Evolutionary conservation across 2,888 invertebrate genomes (phyloP).

Genomic region (Cantharis nigra): DNA sequence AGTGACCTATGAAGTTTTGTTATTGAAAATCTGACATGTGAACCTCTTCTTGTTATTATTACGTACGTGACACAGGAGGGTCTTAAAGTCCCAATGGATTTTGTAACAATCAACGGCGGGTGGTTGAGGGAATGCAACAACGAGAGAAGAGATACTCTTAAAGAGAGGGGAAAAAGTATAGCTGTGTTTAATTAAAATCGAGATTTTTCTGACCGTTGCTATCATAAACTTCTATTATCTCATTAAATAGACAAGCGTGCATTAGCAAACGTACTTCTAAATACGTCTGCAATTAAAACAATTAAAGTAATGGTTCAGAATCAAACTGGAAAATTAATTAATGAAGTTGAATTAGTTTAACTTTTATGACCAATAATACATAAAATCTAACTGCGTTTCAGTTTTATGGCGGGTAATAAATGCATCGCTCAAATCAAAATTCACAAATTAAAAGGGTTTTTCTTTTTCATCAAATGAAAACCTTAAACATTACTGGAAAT

Average conservation of each 20-base stretch:
- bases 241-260: slow-evolving; percentile 16
- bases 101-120: slow-evolving; percentile 35
- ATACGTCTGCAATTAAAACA: background rate
- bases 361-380: background rate
- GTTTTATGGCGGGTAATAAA: background rate
- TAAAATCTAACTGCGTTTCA: background rate
- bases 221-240: slow-evolving; percentile 28
- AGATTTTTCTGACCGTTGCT: slow-evolving; percentile 29
- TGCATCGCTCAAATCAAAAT: slow-evolving; percentile 14
- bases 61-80: slow-evolving; percentile 34
- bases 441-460: slow-evolving; percentile 6
- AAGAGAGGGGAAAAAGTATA: slow-evolving; percentile 9
- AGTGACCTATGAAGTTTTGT: slow-evolving; percentile 11
- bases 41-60: slow-evolving; percentile 33
- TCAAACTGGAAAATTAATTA: background rate
- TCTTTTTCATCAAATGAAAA: slow-evolving; percentile 27
- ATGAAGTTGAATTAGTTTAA: background rate
- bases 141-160: slow-evolving; percentile 14
- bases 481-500: slow-evolving; percentile 39
- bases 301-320: background rate
- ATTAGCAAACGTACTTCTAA: background rate
- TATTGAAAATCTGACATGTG: slow-evolving; percentile 35
- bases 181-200: slow-evolving; percentile 30
- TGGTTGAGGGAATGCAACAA: slow-evolving; percentile 21
- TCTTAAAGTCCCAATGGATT: slow-evolving; percentile 28